Base-by-base conservation (phyloP, 2,113 vertebrate species). In the Rhadina sibilatrix region DNA sequence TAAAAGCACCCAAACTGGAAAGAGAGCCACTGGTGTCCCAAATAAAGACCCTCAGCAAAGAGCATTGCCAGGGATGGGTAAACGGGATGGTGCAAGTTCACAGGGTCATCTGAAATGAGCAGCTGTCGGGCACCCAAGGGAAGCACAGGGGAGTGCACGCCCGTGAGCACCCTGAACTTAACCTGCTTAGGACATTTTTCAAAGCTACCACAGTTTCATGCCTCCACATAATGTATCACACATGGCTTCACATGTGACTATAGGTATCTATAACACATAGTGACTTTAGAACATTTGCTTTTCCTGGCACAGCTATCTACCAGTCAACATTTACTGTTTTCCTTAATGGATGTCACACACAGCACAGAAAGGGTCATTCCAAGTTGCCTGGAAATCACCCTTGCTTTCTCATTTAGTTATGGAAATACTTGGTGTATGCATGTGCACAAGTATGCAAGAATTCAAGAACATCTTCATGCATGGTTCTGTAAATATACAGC, bases 401-500 rank as follows among this genome's bases (percentile, higher is more conserved):
- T 18, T 17, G 22, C 15, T 69, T 76, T 78, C 61, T 68, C 23
- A 77, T n/a, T 68, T 64, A 57, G 59, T 85, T 44, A 46, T 18
- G 2, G 33, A 76, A 71, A 24, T 22, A 31, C 8, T 64, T 2
- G 23, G 4, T 25, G 10, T 53, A 15, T n/a, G 14, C 54, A 50
- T 0, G 1, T 13, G 8, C 37, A 75, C 1, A 5, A 82, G 69
- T 52, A 35, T 4, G 18, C 3, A 44, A 4, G 37, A 68, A 66
- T 50, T 42, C 31, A 57, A 61, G 33, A 76, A 56, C 8, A 40
- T 44, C 54, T 60, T 68, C 21, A 7, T 49, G 11, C 13, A 15
- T 5, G 7, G 13, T 25, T 70, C 27, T 80, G 17, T 70, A 89
- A 87, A 56, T 7, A 80, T 7, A 72, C 9, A 77, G 23, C 11